A percentile compares a stretch with the other conserved stretches of the same genome.
These are phyloP conservation scores for Cathartes aura DNA, from an alignment of 2,113 vertebrate genomes.

Conservation along the genomic window DNA sequence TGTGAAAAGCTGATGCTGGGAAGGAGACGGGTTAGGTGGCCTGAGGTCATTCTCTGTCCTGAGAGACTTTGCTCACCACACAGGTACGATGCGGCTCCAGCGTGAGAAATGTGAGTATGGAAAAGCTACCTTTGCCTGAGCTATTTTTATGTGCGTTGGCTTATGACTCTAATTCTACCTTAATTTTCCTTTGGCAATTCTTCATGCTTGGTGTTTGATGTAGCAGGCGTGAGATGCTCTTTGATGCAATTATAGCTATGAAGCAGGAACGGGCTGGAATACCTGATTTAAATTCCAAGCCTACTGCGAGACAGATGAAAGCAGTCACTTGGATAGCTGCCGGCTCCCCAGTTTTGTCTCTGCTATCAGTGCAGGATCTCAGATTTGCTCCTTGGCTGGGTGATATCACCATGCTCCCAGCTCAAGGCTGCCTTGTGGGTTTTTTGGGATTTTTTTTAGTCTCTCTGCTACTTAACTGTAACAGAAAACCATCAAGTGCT, in stretches of 20 bases:
- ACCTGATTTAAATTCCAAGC: constrained; percentile 42
- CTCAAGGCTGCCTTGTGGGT: neutral
- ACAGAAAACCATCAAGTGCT: neutral
- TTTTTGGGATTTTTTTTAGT: neutral
- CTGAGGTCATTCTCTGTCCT: neutral
- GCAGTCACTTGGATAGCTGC: neutral
- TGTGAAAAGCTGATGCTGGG: neutral
- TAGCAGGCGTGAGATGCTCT: constrained; percentile 11
- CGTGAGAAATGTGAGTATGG: neutral
- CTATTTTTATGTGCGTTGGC: fast-evolving
- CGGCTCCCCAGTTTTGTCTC: neutral
- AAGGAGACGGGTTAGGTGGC: neutral
- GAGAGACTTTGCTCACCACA: fast-evolving
- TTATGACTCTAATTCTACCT: neutral
- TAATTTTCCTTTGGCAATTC: neutral
- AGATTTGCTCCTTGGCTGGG: neutral
- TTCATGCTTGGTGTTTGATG: neutral
- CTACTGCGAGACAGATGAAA: neutral
- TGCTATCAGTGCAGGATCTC: neutral
- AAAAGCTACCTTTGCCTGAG: neutral
- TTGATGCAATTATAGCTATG: neutral
- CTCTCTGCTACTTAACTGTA: neutral
- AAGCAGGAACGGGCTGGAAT: neutral
- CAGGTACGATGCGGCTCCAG: fast-evolving
- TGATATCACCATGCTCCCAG: neutral